Percentiles rank a stretch among this genome's conserved stretches.
These are phyloP conservation scores for Jordanella pulchra DNA, from an alignment of 2,797 vertebrate genomes.

Conservation along the genomic window DNA sequence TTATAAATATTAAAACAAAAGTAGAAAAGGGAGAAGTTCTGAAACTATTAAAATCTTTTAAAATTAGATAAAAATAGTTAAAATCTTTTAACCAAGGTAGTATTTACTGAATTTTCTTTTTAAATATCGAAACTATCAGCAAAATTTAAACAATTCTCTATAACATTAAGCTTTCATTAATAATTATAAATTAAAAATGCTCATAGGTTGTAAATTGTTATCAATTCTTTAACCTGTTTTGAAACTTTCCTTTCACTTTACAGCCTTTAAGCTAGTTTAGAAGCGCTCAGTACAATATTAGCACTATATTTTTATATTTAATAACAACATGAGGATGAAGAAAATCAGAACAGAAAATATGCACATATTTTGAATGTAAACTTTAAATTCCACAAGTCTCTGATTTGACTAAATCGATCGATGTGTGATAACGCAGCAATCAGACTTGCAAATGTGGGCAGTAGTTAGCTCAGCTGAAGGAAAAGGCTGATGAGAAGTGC, in stretches of 20 bases:
- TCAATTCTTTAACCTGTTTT: neutral
- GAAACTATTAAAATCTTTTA: no score
- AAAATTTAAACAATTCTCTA: neutral
- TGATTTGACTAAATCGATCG: conserved; percentile 32
- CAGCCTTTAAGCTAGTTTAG: neutral
- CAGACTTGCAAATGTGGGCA: conserved; percentile 70
- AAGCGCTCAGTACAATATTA: neutral
- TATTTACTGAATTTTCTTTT: no score
- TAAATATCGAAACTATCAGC: neutral
- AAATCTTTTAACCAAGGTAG: no score
- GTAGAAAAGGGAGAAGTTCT: no score
- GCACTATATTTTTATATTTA: neutral
- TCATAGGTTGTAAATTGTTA: neutral
- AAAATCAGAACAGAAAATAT: neutral
- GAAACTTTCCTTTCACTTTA: neutral
- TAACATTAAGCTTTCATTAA: neutral
- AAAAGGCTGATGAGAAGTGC: conserved; percentile 46
- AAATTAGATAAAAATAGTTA: no score
- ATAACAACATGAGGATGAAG: neutral
- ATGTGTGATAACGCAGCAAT: conserved; percentile 32
- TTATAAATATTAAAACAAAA: no score
- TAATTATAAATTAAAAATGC: neutral
- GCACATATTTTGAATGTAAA: conserved; percentile 26
- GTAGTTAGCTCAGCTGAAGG: conserved; percentile 30
- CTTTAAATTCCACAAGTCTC: conserved; percentile 19